phyloP scores from a whole-genome alignment of 2,888 invertebrate species.

The Pammene fasciana region DNA sequence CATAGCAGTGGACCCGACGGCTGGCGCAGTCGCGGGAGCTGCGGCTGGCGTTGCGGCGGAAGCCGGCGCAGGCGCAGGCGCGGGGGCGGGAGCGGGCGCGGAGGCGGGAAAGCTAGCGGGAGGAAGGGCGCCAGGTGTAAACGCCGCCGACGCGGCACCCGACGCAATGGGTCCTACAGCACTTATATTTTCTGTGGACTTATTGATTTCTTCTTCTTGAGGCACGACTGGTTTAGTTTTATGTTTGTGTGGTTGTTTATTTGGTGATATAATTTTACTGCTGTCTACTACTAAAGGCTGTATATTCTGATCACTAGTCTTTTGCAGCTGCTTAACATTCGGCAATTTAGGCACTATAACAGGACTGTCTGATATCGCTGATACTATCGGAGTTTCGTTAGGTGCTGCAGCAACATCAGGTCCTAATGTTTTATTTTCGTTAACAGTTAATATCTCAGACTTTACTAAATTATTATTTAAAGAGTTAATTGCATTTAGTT shows the following conservation, averaged over 20 bases:
- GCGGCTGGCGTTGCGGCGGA: constrained; percentile 40
- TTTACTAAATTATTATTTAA: constrained; percentile 76
- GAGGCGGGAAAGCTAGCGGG: constrained; percentile 37
- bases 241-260: constrained; percentile 64
- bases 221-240: constrained; percentile 68
- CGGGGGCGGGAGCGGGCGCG: constrained; percentile 38
- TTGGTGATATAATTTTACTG: constrained; percentile 65
- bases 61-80: constrained; percentile 44
- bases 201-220: constrained; percentile 63
- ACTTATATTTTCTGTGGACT: constrained; percentile 51
- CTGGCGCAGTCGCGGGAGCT: constrained; percentile 42
- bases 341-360: constrained; percentile 85
- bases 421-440: constrained; percentile 72
- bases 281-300: constrained; percentile 70
- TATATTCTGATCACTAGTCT: constrained; percentile 65
- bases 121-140: constrained; percentile 10
- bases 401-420: constrained; percentile 67
- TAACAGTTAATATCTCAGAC: constrained; percentile 75
- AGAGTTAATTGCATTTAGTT: constrained; percentile 71
- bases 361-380: constrained; percentile 87
- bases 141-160: constrained; percentile 24
- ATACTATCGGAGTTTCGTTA: constrained; percentile 86
- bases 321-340: constrained; percentile 70
- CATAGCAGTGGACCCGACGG: constrained; percentile 45
- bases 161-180: constrained; percentile 43